phyloP scores from a whole-genome alignment of 2,888 invertebrate species.

The Chloroclystis v-ata region DNA sequence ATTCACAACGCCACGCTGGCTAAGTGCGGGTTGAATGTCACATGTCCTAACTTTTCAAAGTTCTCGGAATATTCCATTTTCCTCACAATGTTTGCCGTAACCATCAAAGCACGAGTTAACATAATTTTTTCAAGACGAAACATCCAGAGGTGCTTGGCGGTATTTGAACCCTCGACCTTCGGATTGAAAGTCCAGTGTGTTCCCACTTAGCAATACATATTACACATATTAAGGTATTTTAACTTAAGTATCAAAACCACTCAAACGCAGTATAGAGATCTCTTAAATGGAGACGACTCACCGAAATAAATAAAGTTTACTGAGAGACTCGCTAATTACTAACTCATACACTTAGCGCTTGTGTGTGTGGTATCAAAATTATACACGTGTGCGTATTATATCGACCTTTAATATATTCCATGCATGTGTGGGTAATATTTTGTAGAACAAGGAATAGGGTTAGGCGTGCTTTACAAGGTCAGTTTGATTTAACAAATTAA shows the following conservation, averaged over 20 bases:
- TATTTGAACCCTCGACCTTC: not conserved
- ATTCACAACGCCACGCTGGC: too few relatives aligned
- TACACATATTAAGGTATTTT: too few relatives aligned
- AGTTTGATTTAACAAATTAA: not conserved
- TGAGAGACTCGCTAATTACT: conserved; percentile 63
- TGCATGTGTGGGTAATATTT: conserved; percentile 12
- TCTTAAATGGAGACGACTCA: conserved; percentile 62
- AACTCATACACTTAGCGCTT: conserved; percentile 35
- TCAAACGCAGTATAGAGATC: conserved; percentile 32
- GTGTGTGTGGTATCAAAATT: not conserved
- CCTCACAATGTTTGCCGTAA: too few relatives aligned
- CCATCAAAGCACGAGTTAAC: too few relatives aligned
- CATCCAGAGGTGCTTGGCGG: too few relatives aligned
- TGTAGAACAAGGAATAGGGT: not conserved
- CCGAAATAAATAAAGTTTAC: conserved; percentile 68
- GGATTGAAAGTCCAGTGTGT: too few relatives aligned
- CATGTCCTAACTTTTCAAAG: too few relatives aligned
- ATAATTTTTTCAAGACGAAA: not conserved
- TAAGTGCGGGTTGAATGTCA: too few relatives aligned
- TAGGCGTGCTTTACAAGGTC: conserved; percentile 7
- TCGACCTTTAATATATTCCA: not conserved
- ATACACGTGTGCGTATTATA: not conserved
- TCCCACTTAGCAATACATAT: not conserved
- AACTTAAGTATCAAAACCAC: conserved; percentile 51
- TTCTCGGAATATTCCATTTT: too few relatives aligned